Evolutionary conservation across 2,113 vertebrate species (phyloP).

Genomic region (Picathartes gymnocephalus): DNA sequence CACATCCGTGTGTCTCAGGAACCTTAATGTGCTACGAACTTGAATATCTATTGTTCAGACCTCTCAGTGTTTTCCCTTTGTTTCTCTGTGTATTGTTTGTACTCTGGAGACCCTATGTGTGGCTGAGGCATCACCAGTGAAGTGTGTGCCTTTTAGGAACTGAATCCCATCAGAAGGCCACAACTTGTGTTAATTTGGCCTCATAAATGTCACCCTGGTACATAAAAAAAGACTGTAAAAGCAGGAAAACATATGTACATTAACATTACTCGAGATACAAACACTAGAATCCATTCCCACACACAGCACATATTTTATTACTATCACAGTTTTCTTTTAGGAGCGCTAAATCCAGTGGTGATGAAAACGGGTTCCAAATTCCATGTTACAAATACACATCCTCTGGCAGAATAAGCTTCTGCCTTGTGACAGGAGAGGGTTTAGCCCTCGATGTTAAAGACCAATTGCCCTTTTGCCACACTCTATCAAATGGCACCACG

Average conservation of each 20-base stretch:
- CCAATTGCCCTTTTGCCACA: not conserved
- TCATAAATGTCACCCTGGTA: not conserved
- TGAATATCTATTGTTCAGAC: conserved; percentile 21
- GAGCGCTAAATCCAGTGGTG: not conserved
- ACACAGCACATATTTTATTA: not conserved
- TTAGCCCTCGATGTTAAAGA: not conserved
- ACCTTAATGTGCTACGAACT: not conserved
- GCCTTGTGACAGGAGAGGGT: not conserved
- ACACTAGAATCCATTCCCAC: not conserved
- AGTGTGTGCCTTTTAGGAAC: not conserved
- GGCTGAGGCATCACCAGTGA: not conserved
- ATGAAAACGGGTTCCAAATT: not conserved
- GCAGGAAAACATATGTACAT: not conserved
- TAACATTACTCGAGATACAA: not conserved
- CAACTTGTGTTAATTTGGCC: not conserved
- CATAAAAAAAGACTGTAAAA: not conserved
- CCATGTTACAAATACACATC: not conserved
- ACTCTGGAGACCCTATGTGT: not conserved
- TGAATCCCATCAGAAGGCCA: not conserved
- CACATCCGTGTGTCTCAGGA: not conserved
- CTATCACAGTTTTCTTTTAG: not conserved
- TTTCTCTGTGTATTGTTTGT: not conserved
- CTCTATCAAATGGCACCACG: not conserved
- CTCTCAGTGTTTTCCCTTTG: not conserved
- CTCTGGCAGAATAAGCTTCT: not conserved